Percentiles rank a stretch among this genome's conserved stretches.
phyloP scores from a whole-genome alignment of 2,113 vertebrate genomes.

The Cynopterus brachyotis region DNA sequence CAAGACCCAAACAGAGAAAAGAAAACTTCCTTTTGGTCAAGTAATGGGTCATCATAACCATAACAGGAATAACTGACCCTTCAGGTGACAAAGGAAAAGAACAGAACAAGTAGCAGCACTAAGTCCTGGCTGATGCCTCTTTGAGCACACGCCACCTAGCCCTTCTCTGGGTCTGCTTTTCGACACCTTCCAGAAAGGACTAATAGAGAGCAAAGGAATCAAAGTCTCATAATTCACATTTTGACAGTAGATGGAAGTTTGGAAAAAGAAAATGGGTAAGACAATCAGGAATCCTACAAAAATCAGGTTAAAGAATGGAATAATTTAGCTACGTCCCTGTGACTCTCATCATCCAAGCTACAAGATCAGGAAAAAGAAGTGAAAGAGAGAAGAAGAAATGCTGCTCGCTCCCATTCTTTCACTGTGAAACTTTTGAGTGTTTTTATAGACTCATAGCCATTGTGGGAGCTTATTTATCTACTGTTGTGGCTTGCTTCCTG shows the following conservation, averaged over 20 bases:
- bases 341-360: neutral
- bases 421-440: neutral
- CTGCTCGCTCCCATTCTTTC: neutral
- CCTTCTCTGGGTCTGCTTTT: neutral
- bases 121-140: neutral
- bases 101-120: neutral
- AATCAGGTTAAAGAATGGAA: neutral
- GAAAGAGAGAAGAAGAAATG: neutral
- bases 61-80: constrained; percentile 30
- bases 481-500: neutral
- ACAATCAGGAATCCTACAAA: neutral
- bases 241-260: neutral
- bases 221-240: neutral
- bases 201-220: neutral
- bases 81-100: neutral
- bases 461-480: neutral
- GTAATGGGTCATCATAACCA: constrained; percentile 4
- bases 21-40: constrained; percentile 46
- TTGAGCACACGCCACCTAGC: neutral
- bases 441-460: neutral
- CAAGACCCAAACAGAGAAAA: constrained; percentile 57
- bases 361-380: neutral
- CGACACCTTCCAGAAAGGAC: neutral
- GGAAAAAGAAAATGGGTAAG: neutral
- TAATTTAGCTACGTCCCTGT: neutral